Evolutionary conservation across 2,113 vertebrate genomes (phyloP).

Genomic region (Myxocyprinus asiaticus): DNA sequence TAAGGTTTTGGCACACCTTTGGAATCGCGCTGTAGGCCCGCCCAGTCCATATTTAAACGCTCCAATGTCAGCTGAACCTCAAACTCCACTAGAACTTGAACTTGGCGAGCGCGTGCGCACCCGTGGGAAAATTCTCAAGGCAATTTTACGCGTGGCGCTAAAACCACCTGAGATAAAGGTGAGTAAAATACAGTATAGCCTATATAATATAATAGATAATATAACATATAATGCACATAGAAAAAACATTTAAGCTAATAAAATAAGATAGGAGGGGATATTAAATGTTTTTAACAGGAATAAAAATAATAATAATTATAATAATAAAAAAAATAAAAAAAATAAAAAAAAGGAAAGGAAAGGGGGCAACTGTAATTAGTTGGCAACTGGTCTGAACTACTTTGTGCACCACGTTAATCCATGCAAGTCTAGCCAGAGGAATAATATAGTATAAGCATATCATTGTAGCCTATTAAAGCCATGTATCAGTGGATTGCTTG

Average conservation of each 20-base stretch:
- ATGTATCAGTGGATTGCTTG: too few species aligned
- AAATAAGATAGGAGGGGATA: too few species aligned
- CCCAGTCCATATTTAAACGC: constrained; percentile 74
- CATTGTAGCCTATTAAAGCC: too few species aligned
- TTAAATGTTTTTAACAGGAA: too few species aligned
- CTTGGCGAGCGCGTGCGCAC: constrained; percentile 62
- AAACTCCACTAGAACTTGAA: constrained; percentile 59
- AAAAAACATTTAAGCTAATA: too few species aligned
- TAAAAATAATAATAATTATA: too few species aligned
- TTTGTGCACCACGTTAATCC: neutral
- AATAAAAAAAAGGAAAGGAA: neutral
- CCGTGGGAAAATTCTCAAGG: constrained; percentile 32
- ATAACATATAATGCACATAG: too few species aligned
- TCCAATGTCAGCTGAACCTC: constrained; percentile 58
- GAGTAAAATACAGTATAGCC: neutral
- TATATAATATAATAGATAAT: neutral
- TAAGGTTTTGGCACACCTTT: constrained; percentile 33
- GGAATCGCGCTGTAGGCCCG: constrained; percentile 54
- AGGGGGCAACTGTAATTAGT: neutral
- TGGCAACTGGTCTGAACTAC: neutral
- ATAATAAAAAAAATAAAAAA: neutral
- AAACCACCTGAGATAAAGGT: constrained; percentile 43
- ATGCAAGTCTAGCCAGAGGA: too few species aligned
- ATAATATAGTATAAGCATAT: too few species aligned
- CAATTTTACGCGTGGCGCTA: neutral